Evolutionary conservation across 2,888 invertebrate species (phyloP).

Genomic region (Andrena bicolor): DNA sequence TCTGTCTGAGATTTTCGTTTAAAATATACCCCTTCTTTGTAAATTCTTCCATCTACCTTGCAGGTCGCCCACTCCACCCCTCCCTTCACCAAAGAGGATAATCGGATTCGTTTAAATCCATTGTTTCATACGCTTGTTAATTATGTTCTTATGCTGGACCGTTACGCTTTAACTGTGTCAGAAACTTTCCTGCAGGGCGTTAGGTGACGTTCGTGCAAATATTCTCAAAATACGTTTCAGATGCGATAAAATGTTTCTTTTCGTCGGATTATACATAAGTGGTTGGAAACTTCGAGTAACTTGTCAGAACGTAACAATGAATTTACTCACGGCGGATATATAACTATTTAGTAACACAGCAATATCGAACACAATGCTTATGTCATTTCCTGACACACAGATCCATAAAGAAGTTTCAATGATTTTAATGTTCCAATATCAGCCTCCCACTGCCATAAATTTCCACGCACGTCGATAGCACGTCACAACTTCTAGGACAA

Average conservation of each 20-base stretch:
- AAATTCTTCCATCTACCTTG: slow-evolving; percentile 73
- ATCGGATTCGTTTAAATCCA: slow-evolving; percentile 23
- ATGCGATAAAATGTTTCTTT: background rate
- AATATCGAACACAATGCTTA: background rate
- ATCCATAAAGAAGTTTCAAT: background rate
- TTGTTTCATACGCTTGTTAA: background rate
- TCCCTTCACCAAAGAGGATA: slow-evolving; percentile 64
- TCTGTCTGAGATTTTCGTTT: slow-evolving; percentile 57
- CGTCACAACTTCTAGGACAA: background rate
- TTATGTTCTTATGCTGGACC: background rate
- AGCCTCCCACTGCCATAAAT: slow-evolving; percentile 5
- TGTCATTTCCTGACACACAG: background rate
- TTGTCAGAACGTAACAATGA: background rate
- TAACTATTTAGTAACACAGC: background rate
- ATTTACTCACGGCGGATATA: background rate
- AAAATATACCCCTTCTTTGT: slow-evolving; percentile 74
- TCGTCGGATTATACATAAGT: no score
- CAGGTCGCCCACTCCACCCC: slow-evolving; percentile 69
- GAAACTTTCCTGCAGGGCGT: background rate
- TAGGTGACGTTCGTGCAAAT: background rate
- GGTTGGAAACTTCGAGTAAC: no score
- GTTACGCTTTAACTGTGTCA: background rate
- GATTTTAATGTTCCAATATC: background rate
- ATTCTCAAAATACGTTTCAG: background rate
- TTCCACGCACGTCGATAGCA: background rate